phyloP scores from a whole-genome alignment of 2,113 vertebrate genomes.

The Crotalus helleri region DNA sequence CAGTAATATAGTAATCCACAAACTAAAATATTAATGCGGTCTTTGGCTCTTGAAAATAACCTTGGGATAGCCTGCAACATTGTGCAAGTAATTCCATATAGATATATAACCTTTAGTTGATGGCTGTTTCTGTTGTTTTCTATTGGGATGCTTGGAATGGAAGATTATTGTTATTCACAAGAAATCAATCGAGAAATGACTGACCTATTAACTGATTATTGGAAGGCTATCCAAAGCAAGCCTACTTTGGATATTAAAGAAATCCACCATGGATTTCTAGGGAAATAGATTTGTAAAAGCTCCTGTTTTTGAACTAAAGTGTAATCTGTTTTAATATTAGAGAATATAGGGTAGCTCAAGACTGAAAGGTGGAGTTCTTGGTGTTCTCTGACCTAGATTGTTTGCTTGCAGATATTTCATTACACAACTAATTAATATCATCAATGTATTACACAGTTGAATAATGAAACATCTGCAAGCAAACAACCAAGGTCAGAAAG shows the following conservation, averaged over 20 bases:
- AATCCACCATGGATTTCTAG: neutral
- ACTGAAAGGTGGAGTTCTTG: neutral
- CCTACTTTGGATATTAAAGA: neutral
- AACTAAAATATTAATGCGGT: neutral
- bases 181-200: neutral
- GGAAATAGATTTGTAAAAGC: neutral
- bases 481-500: neutral
- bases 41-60: neutral
- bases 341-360: neutral
- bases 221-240: neutral
- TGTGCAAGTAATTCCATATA: neutral
- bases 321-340: neutral
- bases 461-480: neutral
- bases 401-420: neutral
- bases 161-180: neutral
- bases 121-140: neutral
- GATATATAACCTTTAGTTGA: neutral
- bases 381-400: neutral
- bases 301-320: neutral
- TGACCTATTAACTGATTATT: neutral
- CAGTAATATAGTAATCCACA: too few species aligned
- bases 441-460: neutral
- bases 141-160: neutral
- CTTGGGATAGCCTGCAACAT: neutral
- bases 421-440: neutral